A percentile compares a stretch with the other conserved stretches of the same genome.
Conservation (phyloP, 2,888 invertebrate species). For the Theretra japonica region DNA sequence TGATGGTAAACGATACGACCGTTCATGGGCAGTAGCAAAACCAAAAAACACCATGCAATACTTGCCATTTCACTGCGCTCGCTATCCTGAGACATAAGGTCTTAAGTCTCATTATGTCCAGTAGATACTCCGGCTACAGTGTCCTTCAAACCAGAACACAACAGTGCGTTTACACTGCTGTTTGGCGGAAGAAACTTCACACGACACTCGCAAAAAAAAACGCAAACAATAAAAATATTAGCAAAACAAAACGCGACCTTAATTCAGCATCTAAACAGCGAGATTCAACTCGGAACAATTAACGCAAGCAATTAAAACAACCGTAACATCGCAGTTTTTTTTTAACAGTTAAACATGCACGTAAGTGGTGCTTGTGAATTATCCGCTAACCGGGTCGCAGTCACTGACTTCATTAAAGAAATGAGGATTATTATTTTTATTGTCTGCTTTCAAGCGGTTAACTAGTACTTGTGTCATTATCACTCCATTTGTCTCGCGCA, state of each 20-base stretch:
- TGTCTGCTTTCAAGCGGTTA: neutral
- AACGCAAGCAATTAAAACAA: slow-evolving; percentile 20
- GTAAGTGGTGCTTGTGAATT: slow-evolving; percentile 4
- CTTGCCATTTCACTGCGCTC: too few relatives aligned
- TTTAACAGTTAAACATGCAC: slow-evolving; percentile 12
- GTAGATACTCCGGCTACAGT: too few relatives aligned
- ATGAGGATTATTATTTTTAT: neutral
- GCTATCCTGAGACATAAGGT: too few relatives aligned
- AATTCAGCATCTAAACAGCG: neutral
- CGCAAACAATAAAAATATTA: neutral
- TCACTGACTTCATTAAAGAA: neutral
- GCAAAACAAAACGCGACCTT: slow-evolving; percentile 5
- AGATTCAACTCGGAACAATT: slow-evolving; percentile 9
- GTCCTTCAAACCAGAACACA: too few relatives aligned
- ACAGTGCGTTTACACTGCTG: too few relatives aligned
- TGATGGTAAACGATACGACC: too few relatives aligned
- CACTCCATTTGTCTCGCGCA: neutral
- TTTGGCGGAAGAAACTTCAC: too few relatives aligned
- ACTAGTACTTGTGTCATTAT: neutral
- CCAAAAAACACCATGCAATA: too few relatives aligned
- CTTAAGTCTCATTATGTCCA: too few relatives aligned
- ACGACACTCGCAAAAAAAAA: too few relatives aligned
- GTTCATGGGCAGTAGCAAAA: too few relatives aligned
- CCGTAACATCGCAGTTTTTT: slow-evolving; percentile 13
- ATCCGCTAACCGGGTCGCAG: neutral